Percentiles rank a stretch among this genome's conserved stretches.
Evolutionary conservation across 2,113 vertebrate genomes (phyloP).

Genomic region (Chaetodon auriga): DNA sequence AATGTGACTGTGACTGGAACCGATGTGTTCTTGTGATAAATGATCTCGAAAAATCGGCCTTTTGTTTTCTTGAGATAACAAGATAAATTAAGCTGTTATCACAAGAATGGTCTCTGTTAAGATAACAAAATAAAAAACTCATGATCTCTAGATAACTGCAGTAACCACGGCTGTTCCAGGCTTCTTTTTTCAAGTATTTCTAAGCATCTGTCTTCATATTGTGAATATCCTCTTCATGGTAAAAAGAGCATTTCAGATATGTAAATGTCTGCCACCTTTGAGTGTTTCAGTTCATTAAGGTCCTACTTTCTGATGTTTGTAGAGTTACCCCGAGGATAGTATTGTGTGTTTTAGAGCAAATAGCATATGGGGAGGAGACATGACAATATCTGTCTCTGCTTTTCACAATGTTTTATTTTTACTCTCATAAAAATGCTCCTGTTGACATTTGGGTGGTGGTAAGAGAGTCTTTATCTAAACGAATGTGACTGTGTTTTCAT

Average conservation of each 20-base stretch:
- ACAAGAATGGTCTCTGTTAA: no score
- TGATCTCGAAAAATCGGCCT: no score
- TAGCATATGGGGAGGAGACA: background rate
- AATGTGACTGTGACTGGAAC: no score
- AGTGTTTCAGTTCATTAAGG: background rate
- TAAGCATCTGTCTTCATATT: background rate
- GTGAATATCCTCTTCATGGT: no score
- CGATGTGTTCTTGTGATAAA: no score
- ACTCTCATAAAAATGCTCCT: background rate
- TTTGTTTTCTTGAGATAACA: no score
- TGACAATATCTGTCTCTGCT: background rate
- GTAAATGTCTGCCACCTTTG: background rate
- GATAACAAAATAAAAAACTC: no score
- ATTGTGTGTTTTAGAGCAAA: background rate
- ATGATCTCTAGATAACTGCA: no score
- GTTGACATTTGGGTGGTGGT: background rate
- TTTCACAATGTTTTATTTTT: slow-evolving; percentile 1
- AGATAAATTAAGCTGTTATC: no score
- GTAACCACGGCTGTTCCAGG: no score
- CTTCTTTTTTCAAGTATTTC: background rate
- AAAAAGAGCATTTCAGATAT: no score
- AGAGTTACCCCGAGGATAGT: background rate
- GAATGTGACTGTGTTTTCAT: slow-evolving; percentile 37
- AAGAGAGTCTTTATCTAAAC: slow-evolving; percentile 6
- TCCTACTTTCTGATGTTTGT: background rate